Evolutionary conservation across 1,140 invertebrate genomes (phyloP), one percentile per base, ranked within the genome.

Genomic region (Wiebesia pumilae): DNA sequence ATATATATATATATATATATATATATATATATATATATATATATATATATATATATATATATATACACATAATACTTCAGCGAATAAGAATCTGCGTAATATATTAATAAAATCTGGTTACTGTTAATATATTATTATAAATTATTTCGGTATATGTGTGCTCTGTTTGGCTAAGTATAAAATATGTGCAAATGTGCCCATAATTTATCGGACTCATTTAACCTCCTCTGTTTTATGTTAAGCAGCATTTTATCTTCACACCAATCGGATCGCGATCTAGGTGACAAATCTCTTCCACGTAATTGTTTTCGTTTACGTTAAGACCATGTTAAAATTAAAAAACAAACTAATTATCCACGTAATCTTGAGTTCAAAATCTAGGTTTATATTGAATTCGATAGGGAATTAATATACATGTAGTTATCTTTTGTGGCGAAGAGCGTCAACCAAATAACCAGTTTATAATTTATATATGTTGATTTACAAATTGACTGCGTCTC

Each of bases 51-150:
- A n/a, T n/a, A n/a, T n/a, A n/a, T n/a, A n/a, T n/a, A n/a, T n/a
- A n/a, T n/a, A n/a, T n/a, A n/a, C n/a, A n/a, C 90, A 91, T 93
- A 73, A 87, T 81, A 84, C 62, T 69, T 84, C 82, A 84, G 86
- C 65, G 86, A 87, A 87, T 87, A 88, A 91, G 90, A 90, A 91
- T 92, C 91, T 93, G 91, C 87, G 86, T 91, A 91, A 94, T 93
- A 93, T 93, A 93, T 93, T 92, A 93, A 93, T 93, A 92, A 87
- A 87, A 92, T 93, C 90, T 93, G 90, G 88, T 89, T 89, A 90
- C 58, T 82, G 83, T 88, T 78, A 88, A 82, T 90, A 89, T 89
- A 88, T 89, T 88, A 90, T 89, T 75, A 83, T 89, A 89, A 90
- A 90, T 90, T 88, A 89, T 81, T 67, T 81, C 78, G 88, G 87